A percentile compares a stretch with the other conserved stretches of the same genome.
These are phyloP conservation scores for Nowickia ferox DNA, from an alignment of 2,888 invertebrate genomes.

Conservation along the genomic window DNA sequence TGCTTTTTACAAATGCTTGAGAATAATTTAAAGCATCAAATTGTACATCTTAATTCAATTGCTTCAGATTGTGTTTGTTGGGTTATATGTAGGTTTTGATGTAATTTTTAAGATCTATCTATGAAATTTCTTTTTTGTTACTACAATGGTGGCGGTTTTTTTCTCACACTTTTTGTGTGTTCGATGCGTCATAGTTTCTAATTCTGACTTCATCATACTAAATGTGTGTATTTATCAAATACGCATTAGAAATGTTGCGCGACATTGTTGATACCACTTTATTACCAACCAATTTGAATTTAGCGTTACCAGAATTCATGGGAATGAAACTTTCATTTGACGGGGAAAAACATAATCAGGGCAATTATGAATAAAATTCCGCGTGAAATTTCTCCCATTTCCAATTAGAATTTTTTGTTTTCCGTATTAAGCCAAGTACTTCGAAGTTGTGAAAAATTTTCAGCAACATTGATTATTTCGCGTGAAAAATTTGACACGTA, in stretches of 20 bases:
- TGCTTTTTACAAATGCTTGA: no score
- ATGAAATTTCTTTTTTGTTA: background rate
- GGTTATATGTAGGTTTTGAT: constrained; percentile 3
- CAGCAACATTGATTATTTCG: no score
- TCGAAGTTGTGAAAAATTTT: no score
- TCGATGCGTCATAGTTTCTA: constrained; percentile 55
- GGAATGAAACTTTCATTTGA: no score
- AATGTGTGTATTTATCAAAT: constrained; percentile 31
- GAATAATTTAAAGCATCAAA: background rate
- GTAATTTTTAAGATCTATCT: constrained; percentile 19
- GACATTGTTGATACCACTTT: constrained; percentile 49
- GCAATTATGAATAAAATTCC: no score
- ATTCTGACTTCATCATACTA: constrained; percentile 48
- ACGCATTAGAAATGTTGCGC: constrained; percentile 73
- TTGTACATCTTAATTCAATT: background rate
- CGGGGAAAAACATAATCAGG: no score
- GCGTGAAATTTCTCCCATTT: no score
- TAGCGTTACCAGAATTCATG: background rate
- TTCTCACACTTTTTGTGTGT: constrained; percentile 36
- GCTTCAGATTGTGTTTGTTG: constrained; percentile 19
- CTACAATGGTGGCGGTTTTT: constrained; percentile 23
- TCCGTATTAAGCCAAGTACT: no score
- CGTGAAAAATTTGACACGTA: no score
- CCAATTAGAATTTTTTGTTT: no score
- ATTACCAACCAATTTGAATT: no score